These are phyloP conservation scores for Elmis aenea DNA, from an alignment of 2,888 invertebrate genomes.

Conservation along the genomic window DNA sequence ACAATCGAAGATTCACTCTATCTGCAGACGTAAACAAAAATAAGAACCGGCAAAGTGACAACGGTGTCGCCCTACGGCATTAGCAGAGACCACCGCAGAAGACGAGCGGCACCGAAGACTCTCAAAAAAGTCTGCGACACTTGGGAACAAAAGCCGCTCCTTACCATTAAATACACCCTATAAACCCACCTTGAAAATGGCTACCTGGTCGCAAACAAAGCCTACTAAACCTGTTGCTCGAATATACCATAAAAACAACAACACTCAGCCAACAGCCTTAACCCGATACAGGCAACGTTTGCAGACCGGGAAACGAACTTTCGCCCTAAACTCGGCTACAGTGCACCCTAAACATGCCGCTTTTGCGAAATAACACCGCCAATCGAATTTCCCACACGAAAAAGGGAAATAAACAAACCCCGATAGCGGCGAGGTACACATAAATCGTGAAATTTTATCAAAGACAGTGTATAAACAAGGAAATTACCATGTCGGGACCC, in stretches of 20 bases:
- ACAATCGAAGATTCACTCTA: no score
- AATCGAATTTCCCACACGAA: background rate
- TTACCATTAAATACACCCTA: conserved; percentile 22
- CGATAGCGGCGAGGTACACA: background rate
- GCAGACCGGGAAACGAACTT: no score
- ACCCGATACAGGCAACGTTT: no score
- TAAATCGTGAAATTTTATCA: no score
- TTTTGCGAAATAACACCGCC: background rate
- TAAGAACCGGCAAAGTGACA: no score
- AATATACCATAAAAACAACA: conserved; percentile 18
- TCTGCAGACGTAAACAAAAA: no score
- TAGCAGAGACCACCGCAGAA: no score
- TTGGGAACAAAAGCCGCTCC: conserved; percentile 14
- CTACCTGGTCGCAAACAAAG: conserved; percentile 57
- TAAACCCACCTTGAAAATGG: conserved; percentile 47
- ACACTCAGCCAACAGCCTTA: no score
- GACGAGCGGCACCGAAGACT: background rate
- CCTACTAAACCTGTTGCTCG: conserved; percentile 56
- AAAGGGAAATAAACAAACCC: background rate
- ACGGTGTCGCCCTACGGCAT: no score
- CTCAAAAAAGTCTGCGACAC: background rate
- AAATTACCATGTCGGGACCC: conserved; percentile 72
- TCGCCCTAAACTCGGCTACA: no score
- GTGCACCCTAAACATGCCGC: background rate
- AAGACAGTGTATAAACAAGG: conserved; percentile 1